Conservation (phyloP, 2,113 vertebrate species). For the Barnardius zonarius region DNA sequence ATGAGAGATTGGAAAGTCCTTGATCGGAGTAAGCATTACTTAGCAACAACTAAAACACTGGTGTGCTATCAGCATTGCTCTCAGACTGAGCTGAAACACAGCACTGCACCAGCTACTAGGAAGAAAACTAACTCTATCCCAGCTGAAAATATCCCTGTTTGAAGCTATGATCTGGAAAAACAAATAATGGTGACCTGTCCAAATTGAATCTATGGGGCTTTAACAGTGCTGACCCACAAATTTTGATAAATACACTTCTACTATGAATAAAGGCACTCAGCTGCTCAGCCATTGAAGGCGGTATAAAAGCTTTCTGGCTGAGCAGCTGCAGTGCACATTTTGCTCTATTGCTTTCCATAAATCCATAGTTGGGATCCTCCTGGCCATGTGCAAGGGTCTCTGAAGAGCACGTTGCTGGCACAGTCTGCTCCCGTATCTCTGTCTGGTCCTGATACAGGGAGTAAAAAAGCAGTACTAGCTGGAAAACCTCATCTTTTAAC, state of each 20-base stretch:
- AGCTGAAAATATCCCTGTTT: neutral
- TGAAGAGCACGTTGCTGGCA: neutral
- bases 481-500: neutral
- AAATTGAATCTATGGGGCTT: neutral
- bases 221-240: constrained; percentile 43
- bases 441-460: neutral
- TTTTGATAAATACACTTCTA: constrained; percentile 35
- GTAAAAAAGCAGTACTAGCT: neutral
- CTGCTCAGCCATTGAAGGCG: neutral
- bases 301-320: constrained; percentile 51
- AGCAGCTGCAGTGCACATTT: constrained; percentile 36
- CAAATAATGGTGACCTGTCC: constrained; percentile 2
- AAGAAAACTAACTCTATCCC: neutral
- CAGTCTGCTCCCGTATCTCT: neutral
- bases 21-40: neutral
- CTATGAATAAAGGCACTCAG: constrained; percentile 53
- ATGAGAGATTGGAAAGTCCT: neutral
- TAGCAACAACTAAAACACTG: neutral
- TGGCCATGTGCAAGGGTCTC: neutral
- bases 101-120: neutral
- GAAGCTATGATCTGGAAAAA: neutral
- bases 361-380: constrained; percentile 21
- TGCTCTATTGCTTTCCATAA: constrained; percentile 41
- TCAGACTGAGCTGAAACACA: neutral
- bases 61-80: neutral